Evolutionary conservation across 2,888 invertebrate genomes (phyloP), one percentile per base, ranked within the genome.

Genomic region (Acanthosoma haemorrhoidale): DNA sequence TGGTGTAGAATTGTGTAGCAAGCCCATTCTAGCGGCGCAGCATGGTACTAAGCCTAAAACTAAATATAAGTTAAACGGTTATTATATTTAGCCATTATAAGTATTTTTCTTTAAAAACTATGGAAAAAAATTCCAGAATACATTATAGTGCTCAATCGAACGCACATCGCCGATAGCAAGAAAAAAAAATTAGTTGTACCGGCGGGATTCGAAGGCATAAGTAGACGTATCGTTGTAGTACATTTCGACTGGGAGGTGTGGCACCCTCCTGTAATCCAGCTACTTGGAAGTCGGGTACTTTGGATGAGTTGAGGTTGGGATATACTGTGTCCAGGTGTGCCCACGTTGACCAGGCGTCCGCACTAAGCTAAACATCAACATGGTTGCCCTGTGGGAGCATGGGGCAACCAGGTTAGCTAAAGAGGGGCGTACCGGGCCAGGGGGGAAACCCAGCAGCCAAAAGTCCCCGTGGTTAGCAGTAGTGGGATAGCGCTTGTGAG

Each of bases 381-480:
- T 95, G 94, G 94, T 85, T 83, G 84, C 84, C 86, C 86, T 82
- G 86, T 89, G 88, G 94, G 92, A 95, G 87, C 88, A 86, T 80
- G 79, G 83, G 85, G 83, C 80, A 82, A 83, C 89, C 91, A 92
- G 91, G 95, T 96, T 91, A 85, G 86, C 88, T 91, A 94, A 95
- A 88, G 95, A 94, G 93, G 88, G 92, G 91, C 90, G 94, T 84
- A 95, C 86, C 91, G 95, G 95, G 94, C 92, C 93, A 95, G 95
- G 89, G 92, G 92, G 92, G 94, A 90, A 92, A 94, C 92, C 88
- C 91, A 95, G 94, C 95, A 96, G 94, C 93, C 94, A 94, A 95
- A 94, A 96, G 93, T 91, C 91, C 88, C 93, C 94, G 93, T 91
- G 94, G 92, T 87, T 89, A 86, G 91, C 94, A 94, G 94, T 95